Evolutionary conservation across 2,888 invertebrate genomes (phyloP), one percentile per base, ranked within the genome.

Genomic region (Microctonus aethiopoides): DNA sequence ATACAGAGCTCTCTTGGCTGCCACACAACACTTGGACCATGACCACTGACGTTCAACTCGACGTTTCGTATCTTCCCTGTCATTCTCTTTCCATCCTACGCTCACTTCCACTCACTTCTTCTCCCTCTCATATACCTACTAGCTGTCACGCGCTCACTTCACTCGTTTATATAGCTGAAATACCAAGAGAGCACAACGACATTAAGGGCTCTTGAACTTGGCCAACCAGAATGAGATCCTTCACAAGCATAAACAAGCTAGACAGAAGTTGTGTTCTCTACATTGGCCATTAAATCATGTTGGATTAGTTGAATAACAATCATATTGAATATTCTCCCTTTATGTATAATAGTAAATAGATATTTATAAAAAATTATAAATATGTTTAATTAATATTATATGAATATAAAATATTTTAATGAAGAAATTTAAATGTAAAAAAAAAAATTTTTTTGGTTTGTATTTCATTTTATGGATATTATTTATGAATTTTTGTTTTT

Each of bases 11-110:
- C 64, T 64, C 64, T 64, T 64, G 24, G 34, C 51, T 67, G 59
- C 67, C 63, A 41, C 68, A 69, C 36, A 26, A 34, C 64, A 65
- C 60, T 69, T 69, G 69, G 69, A 69, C 69, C 64, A 69, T 60
- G 69, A 69, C 69, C 69, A 69, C 69, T 56, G 60, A 65, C 68
- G 68, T 64, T 69, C 54, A 57, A 63, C 69, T 69, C 24, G 57
- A 63, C 32, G 41, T 68, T 24, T 26, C 56, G 52, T 41, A 68
- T 68, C 54, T 41, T 26, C 41, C 62, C 29, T 63, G 51, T 63
- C 62, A 46, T 46, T 46, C 46, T 46, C 46, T 16, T 16, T 20
- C 46, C 46, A 7, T 16, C 16, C 46, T n/a, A 16, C 46, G 29
- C 29, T 29, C n/a, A n/a, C n/a, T 59, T 22, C 46, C 54, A 22